Evolutionary conservation across 1,140 invertebrate genomes (phyloP).

Genomic region (Drosophila serrata): DNA sequence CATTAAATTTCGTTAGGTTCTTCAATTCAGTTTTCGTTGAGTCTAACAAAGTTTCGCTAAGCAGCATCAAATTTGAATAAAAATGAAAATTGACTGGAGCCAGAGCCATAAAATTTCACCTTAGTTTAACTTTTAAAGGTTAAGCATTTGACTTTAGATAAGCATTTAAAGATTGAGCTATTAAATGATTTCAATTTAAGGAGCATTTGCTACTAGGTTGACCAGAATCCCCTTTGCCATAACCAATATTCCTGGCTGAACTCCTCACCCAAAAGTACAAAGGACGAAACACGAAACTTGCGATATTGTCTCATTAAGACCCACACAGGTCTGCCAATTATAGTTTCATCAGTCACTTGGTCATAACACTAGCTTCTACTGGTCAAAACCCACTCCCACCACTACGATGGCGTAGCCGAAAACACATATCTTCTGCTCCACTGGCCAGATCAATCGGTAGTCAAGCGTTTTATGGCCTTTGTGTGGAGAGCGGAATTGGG

Average conservation of each 20-base stretch:
- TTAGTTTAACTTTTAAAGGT: not conserved
- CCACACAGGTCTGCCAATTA: constrained; percentile 33
- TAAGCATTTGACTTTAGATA: not conserved
- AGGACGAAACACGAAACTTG: not conserved
- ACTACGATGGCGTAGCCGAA: constrained; percentile 5
- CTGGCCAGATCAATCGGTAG: constrained; percentile 45
- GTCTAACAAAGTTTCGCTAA: constrained; percentile 29
- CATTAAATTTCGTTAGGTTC: constrained; percentile 30
- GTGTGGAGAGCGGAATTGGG: constrained; percentile 17
- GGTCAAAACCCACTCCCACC: not conserved
- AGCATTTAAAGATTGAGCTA: no score
- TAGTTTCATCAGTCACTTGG: constrained; percentile 38
- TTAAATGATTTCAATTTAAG: not conserved
- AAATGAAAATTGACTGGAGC: constrained; percentile 22
- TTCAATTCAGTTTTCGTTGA: constrained; percentile 29
- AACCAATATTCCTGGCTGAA: not conserved
- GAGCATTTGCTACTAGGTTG: no score
- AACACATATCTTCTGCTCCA: constrained; percentile 34
- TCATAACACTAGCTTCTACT: not conserved
- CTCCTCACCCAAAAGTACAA: no score
- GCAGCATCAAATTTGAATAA: constrained; percentile 37
- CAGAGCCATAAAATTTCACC: not conserved
- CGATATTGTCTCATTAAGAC: constrained; percentile 24
- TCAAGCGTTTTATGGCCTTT: constrained; percentile 61
- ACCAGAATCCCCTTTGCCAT: not conserved